Percentiles rank a stretch among this genome's conserved stretches.
Evolutionary conservation across 2,113 vertebrate genomes (phyloP).

Genomic region (Petrocephalus zakoni): DNA sequence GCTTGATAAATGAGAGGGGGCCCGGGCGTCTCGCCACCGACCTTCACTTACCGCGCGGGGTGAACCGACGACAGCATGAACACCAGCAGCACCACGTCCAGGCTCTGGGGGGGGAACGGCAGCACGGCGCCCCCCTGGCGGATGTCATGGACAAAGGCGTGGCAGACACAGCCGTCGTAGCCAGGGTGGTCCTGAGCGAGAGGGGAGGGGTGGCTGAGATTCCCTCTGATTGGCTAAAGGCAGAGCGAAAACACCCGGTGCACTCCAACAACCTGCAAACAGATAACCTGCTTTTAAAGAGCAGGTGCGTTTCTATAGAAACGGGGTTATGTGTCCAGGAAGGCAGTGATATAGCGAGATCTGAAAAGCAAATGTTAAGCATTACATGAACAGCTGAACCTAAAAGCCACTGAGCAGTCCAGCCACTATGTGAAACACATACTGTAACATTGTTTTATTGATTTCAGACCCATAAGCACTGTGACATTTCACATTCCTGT

Average conservation of each 20-base stretch:
- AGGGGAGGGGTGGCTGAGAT: constrained; percentile 18
- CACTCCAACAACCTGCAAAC: background rate
- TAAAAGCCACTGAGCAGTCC: background rate
- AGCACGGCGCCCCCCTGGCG: constrained; percentile 69
- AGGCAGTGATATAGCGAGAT: background rate
- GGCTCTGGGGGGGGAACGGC: constrained; percentile 77
- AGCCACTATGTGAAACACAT: background rate
- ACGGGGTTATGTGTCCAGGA: background rate
- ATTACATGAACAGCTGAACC: background rate
- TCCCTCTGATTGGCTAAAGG: background rate
- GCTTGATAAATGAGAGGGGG: constrained; percentile 50
- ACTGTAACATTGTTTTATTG: background rate
- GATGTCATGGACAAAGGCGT: constrained; percentile 80
- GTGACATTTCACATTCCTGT: background rate
- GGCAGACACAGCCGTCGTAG: constrained; percentile 70
- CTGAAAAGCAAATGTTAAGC: background rate
- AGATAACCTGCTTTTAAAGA: constrained; percentile 14
- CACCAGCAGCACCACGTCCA: constrained; percentile 80
- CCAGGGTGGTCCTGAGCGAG: constrained; percentile 66
- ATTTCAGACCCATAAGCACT: background rate
- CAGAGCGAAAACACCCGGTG: background rate
- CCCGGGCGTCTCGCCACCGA: constrained; percentile 39
- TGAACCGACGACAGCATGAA: constrained; percentile 89
- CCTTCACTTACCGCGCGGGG: constrained; percentile 78
- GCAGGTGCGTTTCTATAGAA: constrained; percentile 21